These are phyloP conservation scores for Hipparchia sbordonii DNA, from an alignment of 2,888 invertebrate genomes.

Conservation along the genomic window DNA sequence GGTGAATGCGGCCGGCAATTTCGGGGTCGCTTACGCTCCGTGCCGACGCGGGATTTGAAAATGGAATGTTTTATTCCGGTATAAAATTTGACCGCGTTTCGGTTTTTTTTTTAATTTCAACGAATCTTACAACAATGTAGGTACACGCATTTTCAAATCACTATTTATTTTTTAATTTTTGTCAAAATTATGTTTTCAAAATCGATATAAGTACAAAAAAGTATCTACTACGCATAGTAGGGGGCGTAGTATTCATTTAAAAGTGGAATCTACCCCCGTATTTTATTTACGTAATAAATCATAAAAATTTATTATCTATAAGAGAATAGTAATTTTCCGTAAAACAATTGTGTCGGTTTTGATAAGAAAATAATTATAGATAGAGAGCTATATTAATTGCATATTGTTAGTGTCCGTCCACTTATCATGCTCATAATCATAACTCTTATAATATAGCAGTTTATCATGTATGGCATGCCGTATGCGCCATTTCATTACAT, in stretches of 20 bases:
- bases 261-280: background rate
- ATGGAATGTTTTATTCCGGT: constrained; percentile 62
- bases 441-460: constrained; percentile 17
- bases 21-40: constrained; percentile 75
- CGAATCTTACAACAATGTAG: background rate
- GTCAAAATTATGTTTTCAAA: too few relatives aligned
- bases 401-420: constrained; percentile 42
- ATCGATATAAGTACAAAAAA: too few relatives aligned
- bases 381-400: constrained; percentile 38
- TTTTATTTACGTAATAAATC: constrained; percentile 1
- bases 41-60: constrained; percentile 69
- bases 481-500: constrained; percentile 4
- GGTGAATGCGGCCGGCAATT: constrained; percentile 81
- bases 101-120: constrained; percentile 8
- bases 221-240: too few relatives aligned
- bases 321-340: constrained; percentile 55
- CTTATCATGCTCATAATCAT: constrained; percentile 30
- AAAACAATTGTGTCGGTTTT: constrained; percentile 41
- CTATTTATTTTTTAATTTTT: background rate
- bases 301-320: constrained; percentile 9
- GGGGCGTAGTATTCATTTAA: background rate
- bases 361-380: constrained; percentile 57
- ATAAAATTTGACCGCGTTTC: constrained; percentile 47
- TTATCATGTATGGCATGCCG: background rate
- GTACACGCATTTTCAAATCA: background rate